These are phyloP conservation scores for Sussaba pulchella DNA, from an alignment of 2,888 invertebrate genomes.

Conservation along the genomic window DNA sequence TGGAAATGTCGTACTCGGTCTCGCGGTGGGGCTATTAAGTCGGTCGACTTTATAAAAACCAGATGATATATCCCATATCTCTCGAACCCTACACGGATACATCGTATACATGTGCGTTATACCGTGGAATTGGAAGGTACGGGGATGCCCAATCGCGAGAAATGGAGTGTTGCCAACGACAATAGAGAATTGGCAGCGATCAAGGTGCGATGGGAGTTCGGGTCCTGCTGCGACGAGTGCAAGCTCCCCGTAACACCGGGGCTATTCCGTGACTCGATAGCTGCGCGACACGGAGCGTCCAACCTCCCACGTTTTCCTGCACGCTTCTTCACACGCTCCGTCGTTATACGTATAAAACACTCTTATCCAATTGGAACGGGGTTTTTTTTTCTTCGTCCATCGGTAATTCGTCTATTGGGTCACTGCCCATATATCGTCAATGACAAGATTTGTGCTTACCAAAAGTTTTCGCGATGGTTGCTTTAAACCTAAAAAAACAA, in stretches of 20 bases:
- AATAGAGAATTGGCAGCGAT: conserved; percentile 80
- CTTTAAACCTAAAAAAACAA: no score
- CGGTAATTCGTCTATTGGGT: not conserved
- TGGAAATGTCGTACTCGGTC: no score
- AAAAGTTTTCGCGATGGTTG: not conserved
- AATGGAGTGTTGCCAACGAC: conserved; percentile 80
- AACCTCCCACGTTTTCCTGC: not conserved
- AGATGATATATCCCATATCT: not conserved
- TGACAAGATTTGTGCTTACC: conserved; percentile 5
- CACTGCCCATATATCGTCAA: not conserved
- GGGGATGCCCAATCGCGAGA: conserved; percentile 55
- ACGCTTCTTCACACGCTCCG: conserved; percentile 10
- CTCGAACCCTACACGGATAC: not conserved
- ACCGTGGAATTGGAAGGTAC: conserved; percentile 28
- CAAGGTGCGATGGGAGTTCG: conserved; percentile 68
- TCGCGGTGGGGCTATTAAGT: no score
- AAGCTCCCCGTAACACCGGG: conserved; percentile 27
- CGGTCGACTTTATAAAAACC: no score
- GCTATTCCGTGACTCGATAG: conserved; percentile 17
- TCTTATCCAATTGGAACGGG: not conserved
- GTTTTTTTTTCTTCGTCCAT: not conserved
- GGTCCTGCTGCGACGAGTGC: conserved; percentile 36
- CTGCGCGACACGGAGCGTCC: not conserved
- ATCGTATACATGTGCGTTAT: not conserved
- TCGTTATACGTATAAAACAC: not conserved